Percentiles rank a stretch among this genome's conserved stretches.
Evolutionary conservation across 2,113 vertebrate genomes (phyloP).

Genomic region (Geothlypis trichas): DNA sequence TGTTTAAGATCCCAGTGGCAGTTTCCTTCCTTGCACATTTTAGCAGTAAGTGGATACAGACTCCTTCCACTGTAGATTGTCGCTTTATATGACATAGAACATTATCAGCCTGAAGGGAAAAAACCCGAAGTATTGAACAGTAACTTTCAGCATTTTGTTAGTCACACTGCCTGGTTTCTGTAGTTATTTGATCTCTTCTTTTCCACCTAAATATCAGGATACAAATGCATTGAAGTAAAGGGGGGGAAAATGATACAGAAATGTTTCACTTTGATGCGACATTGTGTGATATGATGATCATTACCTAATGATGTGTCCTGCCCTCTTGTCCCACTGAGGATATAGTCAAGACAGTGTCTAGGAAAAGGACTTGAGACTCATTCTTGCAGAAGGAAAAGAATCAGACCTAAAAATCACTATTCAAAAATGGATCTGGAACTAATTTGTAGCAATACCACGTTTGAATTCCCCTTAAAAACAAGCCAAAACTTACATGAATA

Average conservation of each 20-base stretch:
- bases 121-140: not conserved
- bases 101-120: not conserved
- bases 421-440: not conserved
- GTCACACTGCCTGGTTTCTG: not conserved
- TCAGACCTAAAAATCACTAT: not conserved
- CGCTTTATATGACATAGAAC: rapidly evolving
- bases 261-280: not conserved
- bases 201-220: not conserved
- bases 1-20: not conserved
- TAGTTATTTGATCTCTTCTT: not conserved
- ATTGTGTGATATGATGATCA: rapidly evolving
- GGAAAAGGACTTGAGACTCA: not conserved
- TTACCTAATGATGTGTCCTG: not conserved
- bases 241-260: rapidly evolving
- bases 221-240: not conserved
- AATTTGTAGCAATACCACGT: not conserved
- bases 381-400: not conserved
- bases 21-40: not conserved
- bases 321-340: not conserved
- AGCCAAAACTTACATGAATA: not conserved
- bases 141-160: not conserved
- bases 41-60: not conserved
- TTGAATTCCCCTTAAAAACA: not conserved
- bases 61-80: not conserved
- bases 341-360: not conserved